Conservation (phyloP, 2,797 vertebrate genomes). For the Zalophus californianus region DNA sequence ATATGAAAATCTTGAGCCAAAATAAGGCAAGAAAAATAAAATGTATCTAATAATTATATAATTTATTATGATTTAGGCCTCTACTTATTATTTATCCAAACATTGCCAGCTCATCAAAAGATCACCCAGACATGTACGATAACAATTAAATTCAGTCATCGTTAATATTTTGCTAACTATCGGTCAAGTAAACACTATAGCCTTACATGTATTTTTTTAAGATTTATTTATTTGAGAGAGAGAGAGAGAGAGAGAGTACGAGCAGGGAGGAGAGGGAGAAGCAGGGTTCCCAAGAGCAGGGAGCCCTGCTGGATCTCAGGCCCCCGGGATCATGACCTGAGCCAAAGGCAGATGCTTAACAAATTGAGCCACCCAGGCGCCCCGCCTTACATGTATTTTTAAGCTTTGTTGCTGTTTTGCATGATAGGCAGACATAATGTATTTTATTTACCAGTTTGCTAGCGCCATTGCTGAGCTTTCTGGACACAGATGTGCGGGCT, state of each 20-base stretch:
- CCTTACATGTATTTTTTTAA: background rate
- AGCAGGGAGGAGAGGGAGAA: background rate
- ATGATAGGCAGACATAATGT: background rate
- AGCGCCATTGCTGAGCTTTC: background rate
- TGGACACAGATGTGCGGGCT: background rate
- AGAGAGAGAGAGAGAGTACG: background rate
- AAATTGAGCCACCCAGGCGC: background rate
- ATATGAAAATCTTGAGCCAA: constrained; percentile 20
- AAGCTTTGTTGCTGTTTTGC: background rate
- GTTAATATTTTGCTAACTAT: background rate
- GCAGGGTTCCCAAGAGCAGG: too few species aligned
- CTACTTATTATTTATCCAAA: constrained; percentile 26
- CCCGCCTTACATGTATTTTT: background rate
- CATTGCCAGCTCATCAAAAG: background rate
- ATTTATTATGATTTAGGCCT: background rate
- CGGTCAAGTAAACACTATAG: constrained; percentile 13
- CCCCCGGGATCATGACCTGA: background rate
- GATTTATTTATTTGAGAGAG: background rate
- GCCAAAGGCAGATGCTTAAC: background rate
- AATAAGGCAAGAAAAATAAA: constrained; percentile 58
- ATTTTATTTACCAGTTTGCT: background rate
- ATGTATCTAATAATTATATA: background rate
- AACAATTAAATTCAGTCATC: background rate
- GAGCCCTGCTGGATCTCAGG: too few species aligned
- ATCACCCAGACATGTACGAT: background rate